Percentiles rank a stretch among this genome's conserved stretches.
Conservation (phyloP, 2,888 invertebrate genomes). For the Drosophila macrospina region DNA sequence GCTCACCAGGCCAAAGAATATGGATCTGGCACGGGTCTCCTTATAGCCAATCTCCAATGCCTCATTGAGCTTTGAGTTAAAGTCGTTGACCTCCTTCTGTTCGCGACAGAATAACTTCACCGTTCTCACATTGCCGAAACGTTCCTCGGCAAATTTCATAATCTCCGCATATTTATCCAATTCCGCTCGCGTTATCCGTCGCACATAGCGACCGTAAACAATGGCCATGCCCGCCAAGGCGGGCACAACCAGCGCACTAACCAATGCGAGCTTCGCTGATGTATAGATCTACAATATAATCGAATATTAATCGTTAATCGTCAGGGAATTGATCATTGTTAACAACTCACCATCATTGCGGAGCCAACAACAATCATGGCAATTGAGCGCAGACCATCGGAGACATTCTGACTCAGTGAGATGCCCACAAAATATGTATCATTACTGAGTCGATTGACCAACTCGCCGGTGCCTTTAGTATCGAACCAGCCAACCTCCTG, state of each 20-base stretch:
- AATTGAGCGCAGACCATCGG: conserved; percentile 95
- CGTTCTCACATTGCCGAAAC: conserved; percentile 95
- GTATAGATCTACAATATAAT: conserved; percentile 91
- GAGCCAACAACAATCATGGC: conserved; percentile 95
- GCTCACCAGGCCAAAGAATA: conserved; percentile 95
- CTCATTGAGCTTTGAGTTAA: conserved; percentile 89
- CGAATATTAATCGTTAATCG: too few species aligned
- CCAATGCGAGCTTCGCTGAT: conserved; percentile 93
- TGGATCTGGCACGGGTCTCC: conserved; percentile 94
- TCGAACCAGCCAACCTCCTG: conserved; percentile 98
- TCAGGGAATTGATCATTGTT: too few species aligned
- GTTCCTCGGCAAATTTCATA: conserved; percentile 94
- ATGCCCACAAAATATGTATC: conserved; percentile 97
- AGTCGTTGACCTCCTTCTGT: conserved; percentile 89
- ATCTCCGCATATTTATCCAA: conserved; percentile 89
- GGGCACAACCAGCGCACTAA: conserved; percentile 95
- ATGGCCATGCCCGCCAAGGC: conserved; percentile 94
- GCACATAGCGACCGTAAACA: conserved; percentile 93
- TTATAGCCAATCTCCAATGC: conserved; percentile 93
- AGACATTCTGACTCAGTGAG: conserved; percentile 96
- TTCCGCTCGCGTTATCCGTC: conserved; percentile 92
- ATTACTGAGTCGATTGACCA: conserved; percentile 95
- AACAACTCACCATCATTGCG: conserved; percentile 93
- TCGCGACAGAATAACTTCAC: conserved; percentile 97
- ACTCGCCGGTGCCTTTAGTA: conserved; percentile 94